A percentile compares a stretch with the other conserved stretches of the same genome.
Evolutionary conservation across 2,888 invertebrate species (phyloP).

Genomic region (Lithosia quadra): DNA sequence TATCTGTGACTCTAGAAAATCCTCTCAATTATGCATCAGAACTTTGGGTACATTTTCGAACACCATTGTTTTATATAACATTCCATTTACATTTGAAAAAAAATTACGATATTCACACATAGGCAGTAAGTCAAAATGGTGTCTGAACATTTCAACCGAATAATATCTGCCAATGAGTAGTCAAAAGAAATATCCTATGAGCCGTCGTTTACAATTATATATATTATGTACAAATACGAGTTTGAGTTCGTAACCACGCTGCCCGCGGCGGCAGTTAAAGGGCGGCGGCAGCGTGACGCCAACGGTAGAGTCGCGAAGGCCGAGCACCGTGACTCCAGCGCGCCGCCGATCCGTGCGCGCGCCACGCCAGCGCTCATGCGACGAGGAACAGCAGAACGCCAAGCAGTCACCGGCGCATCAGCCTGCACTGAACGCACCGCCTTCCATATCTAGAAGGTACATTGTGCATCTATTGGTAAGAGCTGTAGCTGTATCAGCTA

Average conservation of each 20-base stretch:
- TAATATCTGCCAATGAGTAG: not conserved
- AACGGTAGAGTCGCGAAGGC: slow-evolving; percentile 86
- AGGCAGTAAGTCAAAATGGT: not conserved
- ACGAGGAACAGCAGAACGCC: slow-evolving; percentile 88
- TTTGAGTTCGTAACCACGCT: slow-evolving; percentile 78
- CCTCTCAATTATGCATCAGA: not conserved
- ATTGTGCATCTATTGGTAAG: not conserved
- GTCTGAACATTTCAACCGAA: not conserved
- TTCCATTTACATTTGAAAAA: not conserved
- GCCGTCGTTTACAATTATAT: not conserved
- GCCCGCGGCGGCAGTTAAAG: slow-evolving; percentile 89
- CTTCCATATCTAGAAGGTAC: slow-evolving; percentile 90
- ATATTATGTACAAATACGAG: slow-evolving; percentile 23
- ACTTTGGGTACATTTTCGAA: not conserved
- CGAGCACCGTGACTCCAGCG: slow-evolving; percentile 88
- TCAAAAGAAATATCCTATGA: not conserved
- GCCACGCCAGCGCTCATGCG: slow-evolving; percentile 93
- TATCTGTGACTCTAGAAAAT: not conserved
- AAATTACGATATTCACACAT: not conserved
- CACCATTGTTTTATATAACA: not conserved
- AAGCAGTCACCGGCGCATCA: slow-evolving; percentile 68
- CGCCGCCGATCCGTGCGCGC: slow-evolving; percentile 88
- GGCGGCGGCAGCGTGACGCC: slow-evolving; percentile 87
- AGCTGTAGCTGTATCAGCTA: not conserved
- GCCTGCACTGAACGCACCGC: slow-evolving; percentile 89